Evolutionary conservation across 2,113 vertebrate genomes (phyloP).

Genomic region (Nyctibius bracteatus): DNA sequence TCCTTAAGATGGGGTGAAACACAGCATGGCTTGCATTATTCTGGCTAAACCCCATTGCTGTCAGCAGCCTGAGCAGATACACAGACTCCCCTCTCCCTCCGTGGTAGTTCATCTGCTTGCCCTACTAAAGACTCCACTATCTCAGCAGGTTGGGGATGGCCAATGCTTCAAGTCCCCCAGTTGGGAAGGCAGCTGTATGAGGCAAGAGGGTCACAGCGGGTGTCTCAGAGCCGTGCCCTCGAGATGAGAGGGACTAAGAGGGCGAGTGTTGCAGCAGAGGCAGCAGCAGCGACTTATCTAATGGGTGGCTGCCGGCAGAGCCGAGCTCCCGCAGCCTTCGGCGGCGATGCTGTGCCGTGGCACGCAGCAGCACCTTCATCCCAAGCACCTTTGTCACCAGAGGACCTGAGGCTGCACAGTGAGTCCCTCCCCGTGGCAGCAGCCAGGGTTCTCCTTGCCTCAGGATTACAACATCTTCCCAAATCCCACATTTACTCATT

Average conservation of each 20-base stretch:
- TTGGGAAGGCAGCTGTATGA: background rate
- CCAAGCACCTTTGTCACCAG: background rate
- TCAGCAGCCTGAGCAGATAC: background rate
- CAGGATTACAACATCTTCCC: background rate
- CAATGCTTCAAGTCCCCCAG: rapidly evolving
- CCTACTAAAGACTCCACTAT: background rate
- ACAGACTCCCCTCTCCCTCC: background rate
- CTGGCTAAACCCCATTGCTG: background rate
- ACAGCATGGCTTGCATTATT: background rate
- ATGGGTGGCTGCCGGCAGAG: background rate
- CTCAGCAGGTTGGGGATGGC: background rate
- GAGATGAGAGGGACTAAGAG: background rate
- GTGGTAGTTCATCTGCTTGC: background rate
- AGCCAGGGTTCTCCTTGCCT: background rate
- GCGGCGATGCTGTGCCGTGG: background rate
- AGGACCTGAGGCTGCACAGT: background rate
- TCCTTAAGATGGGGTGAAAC: background rate
- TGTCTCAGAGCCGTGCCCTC: rapidly evolving
- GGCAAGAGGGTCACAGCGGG: background rate
- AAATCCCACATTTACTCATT: background rate
- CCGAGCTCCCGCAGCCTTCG: background rate
- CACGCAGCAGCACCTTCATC: background rate
- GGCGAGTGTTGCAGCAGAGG: background rate
- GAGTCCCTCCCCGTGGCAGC: background rate
- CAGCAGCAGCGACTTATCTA: background rate